Evolutionary conservation across 35 echinoderm and acorn worm species (phyloP).

Genomic region (Ophioderma brevispina): DNA sequence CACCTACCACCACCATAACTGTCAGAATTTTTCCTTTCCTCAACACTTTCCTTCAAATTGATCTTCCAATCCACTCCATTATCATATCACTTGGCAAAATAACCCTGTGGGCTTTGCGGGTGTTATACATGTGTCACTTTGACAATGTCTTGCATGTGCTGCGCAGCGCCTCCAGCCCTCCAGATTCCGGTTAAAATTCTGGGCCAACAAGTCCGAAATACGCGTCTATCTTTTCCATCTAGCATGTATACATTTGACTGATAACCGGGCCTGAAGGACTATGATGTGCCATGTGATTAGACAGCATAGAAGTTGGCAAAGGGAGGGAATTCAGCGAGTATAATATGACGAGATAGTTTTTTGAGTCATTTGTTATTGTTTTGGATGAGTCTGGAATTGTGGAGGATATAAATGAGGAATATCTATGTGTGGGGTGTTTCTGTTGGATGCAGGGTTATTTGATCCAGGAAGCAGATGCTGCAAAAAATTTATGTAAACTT

Average conservation of each 20-base stretch:
- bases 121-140: not conserved
- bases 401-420: not conserved
- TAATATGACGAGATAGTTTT: not conserved
- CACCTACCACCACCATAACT: too few relatives aligned
- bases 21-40: too few relatives aligned
- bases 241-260: not conserved
- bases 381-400: not conserved
- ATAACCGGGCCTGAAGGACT: not conserved
- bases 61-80: too few relatives aligned
- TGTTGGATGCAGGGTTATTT: not conserved
- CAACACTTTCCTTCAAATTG: too few relatives aligned
- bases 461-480: not conserved
- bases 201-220: conserved; percentile 1
- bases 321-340: too few relatives aligned
- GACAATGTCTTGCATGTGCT: not conserved
- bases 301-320: too few relatives aligned
- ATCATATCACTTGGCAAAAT: too few relatives aligned
- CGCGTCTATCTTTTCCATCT: not conserved
- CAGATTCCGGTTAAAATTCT: not conserved
- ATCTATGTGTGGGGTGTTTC: not conserved
- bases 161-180: not conserved
- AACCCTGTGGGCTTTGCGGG: too few relatives aligned
- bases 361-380: conserved; percentile 1
- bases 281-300: too few relatives aligned
- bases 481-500: too few relatives aligned